Percentiles rank a stretch among this genome's conserved stretches.
phyloP scores from a whole-genome alignment of 2,888 invertebrate species.

The Tanytarsus gracilentus region DNA sequence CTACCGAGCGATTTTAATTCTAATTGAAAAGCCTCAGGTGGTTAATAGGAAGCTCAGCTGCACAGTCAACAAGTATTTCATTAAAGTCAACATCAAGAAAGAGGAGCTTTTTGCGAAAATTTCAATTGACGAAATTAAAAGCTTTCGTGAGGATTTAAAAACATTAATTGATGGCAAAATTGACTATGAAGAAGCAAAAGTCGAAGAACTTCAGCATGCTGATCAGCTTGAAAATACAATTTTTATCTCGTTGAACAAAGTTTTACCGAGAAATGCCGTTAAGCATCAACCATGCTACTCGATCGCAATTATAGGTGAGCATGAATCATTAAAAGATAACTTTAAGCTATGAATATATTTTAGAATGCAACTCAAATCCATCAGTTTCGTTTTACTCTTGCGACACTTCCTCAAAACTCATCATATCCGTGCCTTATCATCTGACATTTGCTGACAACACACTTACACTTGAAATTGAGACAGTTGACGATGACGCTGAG shows the following conservation, averaged over 20 bases:
- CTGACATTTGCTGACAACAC: no score
- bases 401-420: no score
- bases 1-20: no score
- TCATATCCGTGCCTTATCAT: no score
- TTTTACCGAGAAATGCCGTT: not conserved
- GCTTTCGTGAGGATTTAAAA: no score
- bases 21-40: constrained; percentile 65
- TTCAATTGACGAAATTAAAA: no score
- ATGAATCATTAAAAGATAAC: not conserved
- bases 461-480: not conserved
- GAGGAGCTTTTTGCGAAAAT: not conserved
- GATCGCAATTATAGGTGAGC: not conserved
- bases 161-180: not conserved
- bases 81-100: not conserved
- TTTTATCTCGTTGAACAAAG: constrained; percentile 14
- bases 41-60: constrained; percentile 55
- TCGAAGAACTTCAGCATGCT: not conserved
- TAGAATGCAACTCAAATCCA: no score
- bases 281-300: constrained; percentile 7
- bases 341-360: not conserved
- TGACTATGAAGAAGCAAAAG: not conserved
- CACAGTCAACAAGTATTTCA: not conserved
- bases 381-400: no score
- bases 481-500: not conserved
- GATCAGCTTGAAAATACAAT: not conserved